Conservation (phyloP, 2,113 vertebrate species). For the Triplophysa dalaica region DNA sequence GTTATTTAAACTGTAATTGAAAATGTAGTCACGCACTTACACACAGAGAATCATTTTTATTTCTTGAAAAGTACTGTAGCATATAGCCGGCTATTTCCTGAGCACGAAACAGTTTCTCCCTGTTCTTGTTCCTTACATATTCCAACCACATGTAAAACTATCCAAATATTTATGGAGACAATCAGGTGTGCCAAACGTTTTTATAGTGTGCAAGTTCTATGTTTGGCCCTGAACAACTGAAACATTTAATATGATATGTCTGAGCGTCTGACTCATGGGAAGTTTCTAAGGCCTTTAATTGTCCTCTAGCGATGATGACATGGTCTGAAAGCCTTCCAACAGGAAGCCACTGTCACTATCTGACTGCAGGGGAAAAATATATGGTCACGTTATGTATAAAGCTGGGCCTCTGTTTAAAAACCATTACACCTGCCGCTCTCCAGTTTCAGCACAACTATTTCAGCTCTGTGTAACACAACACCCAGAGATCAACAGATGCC, state of each 20-base stretch:
- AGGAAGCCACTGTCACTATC: conserved; percentile 26
- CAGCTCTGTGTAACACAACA: conserved; percentile 39
- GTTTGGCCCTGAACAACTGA: conserved; percentile 13
- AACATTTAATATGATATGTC: not conserved
- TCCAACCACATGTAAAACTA: conserved; percentile 37
- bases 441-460: conserved; percentile 55
- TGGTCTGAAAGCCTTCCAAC: conserved; percentile 21
- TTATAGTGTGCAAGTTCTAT: conserved; percentile 1
- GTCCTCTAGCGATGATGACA: conserved; percentile 2
- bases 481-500: conserved; percentile 33
- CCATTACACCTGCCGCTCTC: conserved; percentile 52
- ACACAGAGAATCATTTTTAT: not conserved
- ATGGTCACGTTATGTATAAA: conserved; percentile 3
- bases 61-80: not conserved
- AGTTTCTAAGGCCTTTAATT: not conserved
- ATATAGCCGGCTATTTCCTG: conserved; percentile 6
- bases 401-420: conserved; percentile 42
- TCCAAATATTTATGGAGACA: conserved; percentile 42
- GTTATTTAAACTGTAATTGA: not conserved
- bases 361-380: not conserved
- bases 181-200: conserved; percentile 17
- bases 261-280: not conserved
- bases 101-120: conserved; percentile 18
- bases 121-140: conserved; percentile 33
- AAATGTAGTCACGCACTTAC: not conserved